Base-by-base conservation (phyloP, 2,113 vertebrate genomes). In the Ploceus nigricollis region DNA sequence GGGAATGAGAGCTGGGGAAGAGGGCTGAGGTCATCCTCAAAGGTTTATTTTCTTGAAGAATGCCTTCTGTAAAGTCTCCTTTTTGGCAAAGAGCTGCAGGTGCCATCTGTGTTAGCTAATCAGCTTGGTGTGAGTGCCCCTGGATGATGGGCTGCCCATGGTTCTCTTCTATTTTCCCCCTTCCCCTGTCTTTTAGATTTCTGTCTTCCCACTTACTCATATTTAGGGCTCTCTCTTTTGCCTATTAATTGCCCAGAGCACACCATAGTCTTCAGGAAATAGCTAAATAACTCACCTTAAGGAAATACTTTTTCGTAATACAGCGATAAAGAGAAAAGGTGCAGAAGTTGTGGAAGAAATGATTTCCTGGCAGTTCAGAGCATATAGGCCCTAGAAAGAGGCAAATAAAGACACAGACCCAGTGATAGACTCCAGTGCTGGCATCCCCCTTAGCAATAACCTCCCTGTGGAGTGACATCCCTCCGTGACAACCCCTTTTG, bases 261-360 rank as follows among this genome's bases (percentile, higher is more conserved):
- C 9, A 19, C 45, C 9, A 7, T 0, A 27, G 31, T 40, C 16
- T 82, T 64, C 54, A 72, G 63, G 58, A 85, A 85, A 76, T 0
- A 84, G n/a, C 57, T 82, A 51, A 82, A 57, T 69, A 42, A 80
- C 96, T 97, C 80, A 97, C 96, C 96, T 97, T 97, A 83, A 96
- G 69, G 60, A 96, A 97, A 66, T 95, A 97, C 24, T 20, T 93
- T 73, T 89, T 97, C 45, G 6, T 89, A 56, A 42, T 69, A 65
- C 97, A 96, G 73, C 95, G 97, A 87, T 95, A 96, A 64, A 97
- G 89, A 66, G 97, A 69, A 72, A 97, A 95, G 39, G 58, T 28
- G 45, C 97, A 97, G 77, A 97, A 97, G 57, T 82, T 22, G 10
- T n/a, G 66, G 73, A 97, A 97, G 54, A 15, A 63, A 35, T 58